These are phyloP conservation scores for Lipotes vexillifer DNA, from an alignment of 2,113 vertebrate species.

Conservation along the genomic window DNA sequence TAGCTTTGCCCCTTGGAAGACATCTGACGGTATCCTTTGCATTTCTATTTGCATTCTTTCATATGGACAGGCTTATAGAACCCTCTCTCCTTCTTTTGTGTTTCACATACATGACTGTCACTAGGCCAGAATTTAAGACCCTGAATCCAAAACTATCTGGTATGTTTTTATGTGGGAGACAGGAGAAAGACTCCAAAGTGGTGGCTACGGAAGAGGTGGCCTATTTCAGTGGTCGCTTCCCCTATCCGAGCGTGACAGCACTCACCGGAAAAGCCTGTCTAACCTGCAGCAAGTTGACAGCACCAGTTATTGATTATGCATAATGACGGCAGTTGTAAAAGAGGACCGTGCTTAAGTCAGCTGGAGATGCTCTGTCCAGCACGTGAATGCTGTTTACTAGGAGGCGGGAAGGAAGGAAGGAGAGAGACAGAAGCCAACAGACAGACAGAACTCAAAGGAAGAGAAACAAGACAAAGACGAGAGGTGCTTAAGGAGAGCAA, in stretches of 20 bases:
- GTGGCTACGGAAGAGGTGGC: not conserved
- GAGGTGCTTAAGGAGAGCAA: too few relatives aligned
- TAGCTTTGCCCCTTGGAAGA: not conserved
- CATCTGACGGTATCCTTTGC: not conserved
- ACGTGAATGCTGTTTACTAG: not conserved
- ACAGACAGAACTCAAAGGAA: not conserved
- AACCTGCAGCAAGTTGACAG: not conserved
- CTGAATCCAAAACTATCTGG: not conserved
- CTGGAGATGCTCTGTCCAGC: not conserved
- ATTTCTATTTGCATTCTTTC: not conserved
- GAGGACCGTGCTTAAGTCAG: not conserved
- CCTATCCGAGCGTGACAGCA: fast-evolving
- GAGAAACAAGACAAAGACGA: not conserved
- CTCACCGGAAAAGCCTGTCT: not conserved
- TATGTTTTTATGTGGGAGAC: not conserved
- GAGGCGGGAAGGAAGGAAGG: not conserved
- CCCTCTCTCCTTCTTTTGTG: not conserved
- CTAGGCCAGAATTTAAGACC: not conserved
- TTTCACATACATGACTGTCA: not conserved
- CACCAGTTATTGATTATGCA: fast-evolving
- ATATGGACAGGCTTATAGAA: not conserved
- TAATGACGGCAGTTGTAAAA: fast-evolving
- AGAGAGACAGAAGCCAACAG: not conserved
- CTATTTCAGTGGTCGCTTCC: not conserved
- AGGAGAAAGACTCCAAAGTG: not conserved